Conservation (phyloP, 2,113 vertebrate species). For the Sorex fumeus region DNA sequence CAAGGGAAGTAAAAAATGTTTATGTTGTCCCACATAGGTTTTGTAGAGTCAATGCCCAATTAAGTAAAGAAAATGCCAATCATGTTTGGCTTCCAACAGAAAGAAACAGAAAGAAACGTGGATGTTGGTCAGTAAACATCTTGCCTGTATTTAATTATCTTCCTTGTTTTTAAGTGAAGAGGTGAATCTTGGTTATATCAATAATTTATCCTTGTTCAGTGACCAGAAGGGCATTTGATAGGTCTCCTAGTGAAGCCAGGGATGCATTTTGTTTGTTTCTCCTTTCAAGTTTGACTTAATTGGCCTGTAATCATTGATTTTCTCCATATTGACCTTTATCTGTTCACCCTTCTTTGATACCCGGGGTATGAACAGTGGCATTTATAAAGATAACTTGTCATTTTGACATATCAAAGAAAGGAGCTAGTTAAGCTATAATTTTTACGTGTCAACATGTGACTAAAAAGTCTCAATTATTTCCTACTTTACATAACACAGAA, state of each 20-base stretch:
- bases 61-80: neutral
- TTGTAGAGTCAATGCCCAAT: neutral
- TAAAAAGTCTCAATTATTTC: neutral
- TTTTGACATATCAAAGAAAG: neutral
- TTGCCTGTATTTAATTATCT: neutral
- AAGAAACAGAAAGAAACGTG: neutral
- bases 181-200: neutral
- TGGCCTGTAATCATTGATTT: neutral
- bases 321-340: neutral
- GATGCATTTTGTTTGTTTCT: neutral
- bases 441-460: neutral
- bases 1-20: neutral
- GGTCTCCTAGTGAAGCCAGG: neutral
- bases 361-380: neutral
- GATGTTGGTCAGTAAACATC: neutral
- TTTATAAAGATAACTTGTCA: constrained; percentile 20
- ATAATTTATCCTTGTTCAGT: constrained; percentile 24
- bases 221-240: neutral
- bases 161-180: neutral
- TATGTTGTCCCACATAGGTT: neutral
- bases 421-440: neutral
- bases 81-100: neutral
- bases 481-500: neutral
- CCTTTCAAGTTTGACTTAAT: constrained; percentile 6
- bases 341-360: neutral